Evolutionary conservation across 2,888 invertebrate genomes (phyloP).

Genomic region (Caenorhabditis macrosperma): DNA sequence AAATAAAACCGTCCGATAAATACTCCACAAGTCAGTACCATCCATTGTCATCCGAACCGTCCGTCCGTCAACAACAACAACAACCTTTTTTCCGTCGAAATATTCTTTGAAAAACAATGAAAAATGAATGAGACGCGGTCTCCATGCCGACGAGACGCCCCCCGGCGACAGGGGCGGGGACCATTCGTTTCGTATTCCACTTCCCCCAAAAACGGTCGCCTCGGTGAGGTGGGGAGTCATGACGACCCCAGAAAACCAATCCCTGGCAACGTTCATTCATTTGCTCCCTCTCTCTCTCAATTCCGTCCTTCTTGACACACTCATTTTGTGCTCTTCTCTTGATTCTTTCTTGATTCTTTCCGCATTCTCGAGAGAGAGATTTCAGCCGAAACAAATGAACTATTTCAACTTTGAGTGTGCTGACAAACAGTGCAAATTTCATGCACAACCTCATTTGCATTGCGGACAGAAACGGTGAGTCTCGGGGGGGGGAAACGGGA

Average conservation of each 20-base stretch:
- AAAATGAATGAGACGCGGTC: slow-evolving; percentile 11
- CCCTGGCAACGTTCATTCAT: slow-evolving; percentile 26
- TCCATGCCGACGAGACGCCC: slow-evolving; percentile 16
- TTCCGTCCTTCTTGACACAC: background rate
- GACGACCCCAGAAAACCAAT: slow-evolving; percentile 36
- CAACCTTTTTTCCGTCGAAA: background rate
- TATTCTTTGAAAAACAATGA: background rate
- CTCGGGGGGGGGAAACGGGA: background rate
- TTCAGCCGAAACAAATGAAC: no score
- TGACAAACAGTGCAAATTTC: slow-evolving; percentile 41
- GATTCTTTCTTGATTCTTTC: no score
- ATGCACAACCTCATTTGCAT: slow-evolving; percentile 53
- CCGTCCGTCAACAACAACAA: background rate
- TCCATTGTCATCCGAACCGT: no score
- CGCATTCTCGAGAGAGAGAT: no score
- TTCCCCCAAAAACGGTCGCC: slow-evolving; percentile 10
- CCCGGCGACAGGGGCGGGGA: no score
- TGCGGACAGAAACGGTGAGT: slow-evolving; percentile 52
- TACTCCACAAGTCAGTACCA: no score
- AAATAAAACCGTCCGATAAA: no score
- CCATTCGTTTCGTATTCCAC: background rate
- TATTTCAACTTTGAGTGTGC: slow-evolving; percentile 44
- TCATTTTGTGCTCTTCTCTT: background rate
- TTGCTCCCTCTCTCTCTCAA: background rate
- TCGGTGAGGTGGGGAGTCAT: slow-evolving; percentile 16